Evolutionary conservation across 2,888 invertebrate genomes (phyloP).

Genomic region (Brachypalpus laphriformis): DNA sequence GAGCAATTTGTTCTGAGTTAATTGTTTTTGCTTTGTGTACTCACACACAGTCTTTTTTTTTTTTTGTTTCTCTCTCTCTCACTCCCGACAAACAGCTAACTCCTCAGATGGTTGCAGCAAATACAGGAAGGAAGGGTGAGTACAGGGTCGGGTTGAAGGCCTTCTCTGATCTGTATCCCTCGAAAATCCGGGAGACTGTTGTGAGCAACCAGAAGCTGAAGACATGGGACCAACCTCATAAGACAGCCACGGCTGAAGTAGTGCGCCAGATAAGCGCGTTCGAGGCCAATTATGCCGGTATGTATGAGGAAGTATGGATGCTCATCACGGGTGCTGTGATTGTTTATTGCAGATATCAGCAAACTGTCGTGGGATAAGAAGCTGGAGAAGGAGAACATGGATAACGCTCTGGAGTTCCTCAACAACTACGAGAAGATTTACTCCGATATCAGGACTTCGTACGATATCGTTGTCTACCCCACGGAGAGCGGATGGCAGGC

Average conservation of each 20-base stretch:
- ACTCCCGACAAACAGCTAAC: conserved; percentile 76
- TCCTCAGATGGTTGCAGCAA: conserved; percentile 82
- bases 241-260: conserved; percentile 90
- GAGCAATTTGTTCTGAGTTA: conserved; percentile 5
- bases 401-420: conserved; percentile 92
- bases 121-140: conserved; percentile 92
- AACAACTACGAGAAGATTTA: conserved; percentile 94
- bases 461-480: conserved; percentile 96
- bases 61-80: conserved; percentile 24
- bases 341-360: conserved; percentile 80
- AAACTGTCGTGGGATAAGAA: conserved; percentile 88
- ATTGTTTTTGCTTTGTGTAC: conserved; percentile 6
- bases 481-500: conserved; percentile 93
- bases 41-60: neutral
- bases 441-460: conserved; percentile 92
- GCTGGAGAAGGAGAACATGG: conserved; percentile 93
- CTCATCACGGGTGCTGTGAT: neutral
- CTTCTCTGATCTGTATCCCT: conserved; percentile 93
- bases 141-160: conserved; percentile 95
- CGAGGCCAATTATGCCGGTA: conserved; percentile 86
- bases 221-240: conserved; percentile 93
- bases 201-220: conserved; percentile 91
- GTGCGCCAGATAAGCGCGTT: conserved; percentile 89
- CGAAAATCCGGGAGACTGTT: conserved; percentile 91
- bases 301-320: neutral